phyloP scores from a whole-genome alignment of 1,140 invertebrate genomes.

The Agrilus planipennis region DNA sequence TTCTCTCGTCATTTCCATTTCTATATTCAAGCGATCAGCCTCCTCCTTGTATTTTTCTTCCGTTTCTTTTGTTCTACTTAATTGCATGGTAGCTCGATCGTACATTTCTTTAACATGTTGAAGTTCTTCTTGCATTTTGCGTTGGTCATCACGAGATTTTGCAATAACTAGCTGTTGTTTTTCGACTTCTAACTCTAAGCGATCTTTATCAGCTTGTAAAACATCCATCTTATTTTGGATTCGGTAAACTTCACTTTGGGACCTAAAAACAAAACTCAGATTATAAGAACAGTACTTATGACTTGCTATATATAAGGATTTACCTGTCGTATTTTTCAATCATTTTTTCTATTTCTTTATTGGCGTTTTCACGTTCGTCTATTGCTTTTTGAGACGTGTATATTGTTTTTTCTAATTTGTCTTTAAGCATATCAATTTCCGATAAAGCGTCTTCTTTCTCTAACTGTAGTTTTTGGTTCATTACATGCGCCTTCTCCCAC shows the following conservation, averaged over 20 bases:
- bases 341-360: slow-evolving; percentile 85
- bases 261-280: slow-evolving; percentile 39
- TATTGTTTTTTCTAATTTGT: slow-evolving; percentile 78
- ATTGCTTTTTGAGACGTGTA: slow-evolving; percentile 65
- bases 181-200: slow-evolving; percentile 73
- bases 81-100: slow-evolving; percentile 69
- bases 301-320: slow-evolving; percentile 15
- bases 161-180: slow-evolving; percentile 64
- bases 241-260: slow-evolving; percentile 78
- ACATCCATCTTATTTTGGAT: slow-evolving; percentile 79
- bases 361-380: slow-evolving; percentile 76
- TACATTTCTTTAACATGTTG: slow-evolving; percentile 75
- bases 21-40: slow-evolving; percentile 63
- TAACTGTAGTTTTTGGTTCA: slow-evolving; percentile 75
- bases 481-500: slow-evolving; percentile 74
- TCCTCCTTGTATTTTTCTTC: slow-evolving; percentile 87
- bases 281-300: background rate
- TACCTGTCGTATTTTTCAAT: slow-evolving; percentile 88
- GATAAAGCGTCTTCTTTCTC: slow-evolving; percentile 74
- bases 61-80: slow-evolving; percentile 73
- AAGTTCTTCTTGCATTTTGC: slow-evolving; percentile 75
- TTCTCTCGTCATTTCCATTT: slow-evolving; percentile 77
- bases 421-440: slow-evolving; percentile 77
- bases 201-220: slow-evolving; percentile 73
- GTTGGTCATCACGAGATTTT: slow-evolving; percentile 74